These are phyloP conservation scores for Orgyia antiqua DNA, from an alignment of 2,888 invertebrate species.

Conservation along the genomic window DNA sequence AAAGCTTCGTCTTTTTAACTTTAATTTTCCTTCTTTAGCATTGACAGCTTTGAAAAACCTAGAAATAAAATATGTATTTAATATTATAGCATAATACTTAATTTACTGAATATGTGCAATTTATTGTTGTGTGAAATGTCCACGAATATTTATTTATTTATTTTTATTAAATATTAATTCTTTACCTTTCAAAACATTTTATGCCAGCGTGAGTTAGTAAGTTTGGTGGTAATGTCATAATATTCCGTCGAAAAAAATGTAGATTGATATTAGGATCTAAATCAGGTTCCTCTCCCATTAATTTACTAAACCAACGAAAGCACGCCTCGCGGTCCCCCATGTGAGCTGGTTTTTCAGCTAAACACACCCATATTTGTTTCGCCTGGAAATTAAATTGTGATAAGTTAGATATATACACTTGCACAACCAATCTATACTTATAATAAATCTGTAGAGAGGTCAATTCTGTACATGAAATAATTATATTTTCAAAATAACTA, in stretches of 20 bases:
- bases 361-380: constrained; percentile 97
- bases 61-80: constrained; percentile 20
- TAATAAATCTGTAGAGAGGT: too few species aligned
- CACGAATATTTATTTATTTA: neutral
- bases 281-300: constrained; percentile 98
- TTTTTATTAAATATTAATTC: neutral
- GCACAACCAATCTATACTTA: too few species aligned
- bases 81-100: neutral
- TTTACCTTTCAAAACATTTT: constrained; percentile 86
- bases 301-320: constrained; percentile 98
- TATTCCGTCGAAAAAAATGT: constrained; percentile 97
- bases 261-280: constrained; percentile 96
- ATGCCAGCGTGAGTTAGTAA: constrained; percentile 96
- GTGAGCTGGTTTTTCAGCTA: constrained; percentile 96
- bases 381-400: too few species aligned
- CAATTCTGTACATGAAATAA: too few species aligned
- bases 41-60: constrained; percentile 97
- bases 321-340: constrained; percentile 96
- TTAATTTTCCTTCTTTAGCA: constrained; percentile 94
- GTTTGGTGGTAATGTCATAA: constrained; percentile 93
- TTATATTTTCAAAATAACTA: too few species aligned
- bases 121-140: too few species aligned
- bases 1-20: constrained; percentile 89
- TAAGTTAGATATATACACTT: too few species aligned
- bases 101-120: too few species aligned